Evolutionary conservation across 1,140 invertebrate genomes (phyloP).

Genomic region (Drosophila setifemur): DNA sequence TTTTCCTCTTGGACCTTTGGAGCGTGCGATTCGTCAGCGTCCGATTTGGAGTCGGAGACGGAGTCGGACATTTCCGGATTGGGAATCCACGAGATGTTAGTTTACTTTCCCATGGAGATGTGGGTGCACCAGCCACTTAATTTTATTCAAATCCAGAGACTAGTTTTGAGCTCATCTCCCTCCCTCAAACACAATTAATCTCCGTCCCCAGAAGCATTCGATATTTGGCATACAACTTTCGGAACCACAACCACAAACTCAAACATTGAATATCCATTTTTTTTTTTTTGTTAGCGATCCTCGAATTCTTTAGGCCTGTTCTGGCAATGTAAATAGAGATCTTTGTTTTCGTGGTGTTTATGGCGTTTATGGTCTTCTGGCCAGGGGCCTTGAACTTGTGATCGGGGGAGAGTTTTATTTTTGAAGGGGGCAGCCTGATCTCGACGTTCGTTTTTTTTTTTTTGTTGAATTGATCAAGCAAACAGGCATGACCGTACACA

Average conservation of each 20-base stretch:
- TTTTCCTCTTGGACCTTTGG: slow-evolving; percentile 2
- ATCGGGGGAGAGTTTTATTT: neutral
- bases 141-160: slow-evolving; percentile 15
- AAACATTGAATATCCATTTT: slow-evolving; percentile 3
- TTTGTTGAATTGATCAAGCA: neutral
- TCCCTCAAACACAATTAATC: slow-evolving; percentile 14
- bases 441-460: too few species aligned
- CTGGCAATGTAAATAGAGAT: slow-evolving; percentile 27
- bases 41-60: too few species aligned
- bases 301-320: neutral
- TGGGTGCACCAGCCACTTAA: slow-evolving; percentile 7
- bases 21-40: slow-evolving; percentile 23
- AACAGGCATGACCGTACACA: too few species aligned
- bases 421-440: neutral
- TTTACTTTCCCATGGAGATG: neutral
- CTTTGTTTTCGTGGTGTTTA: slow-evolving; percentile 3
- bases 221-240: slow-evolving; percentile 45
- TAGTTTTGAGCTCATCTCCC: neutral
- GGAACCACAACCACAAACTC: neutral
- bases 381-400: slow-evolving; percentile 23
- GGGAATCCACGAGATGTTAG: neutral
- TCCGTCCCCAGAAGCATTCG: slow-evolving; percentile 10
- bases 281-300: slow-evolving; percentile 6
- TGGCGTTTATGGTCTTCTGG: neutral
- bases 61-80: too few species aligned